A percentile compares a stretch with the other conserved stretches of the same genome.
These are phyloP conservation scores for Pipistrellus nathusii DNA, from an alignment of 2,797 vertebrate genomes.

Conservation along the genomic window DNA sequence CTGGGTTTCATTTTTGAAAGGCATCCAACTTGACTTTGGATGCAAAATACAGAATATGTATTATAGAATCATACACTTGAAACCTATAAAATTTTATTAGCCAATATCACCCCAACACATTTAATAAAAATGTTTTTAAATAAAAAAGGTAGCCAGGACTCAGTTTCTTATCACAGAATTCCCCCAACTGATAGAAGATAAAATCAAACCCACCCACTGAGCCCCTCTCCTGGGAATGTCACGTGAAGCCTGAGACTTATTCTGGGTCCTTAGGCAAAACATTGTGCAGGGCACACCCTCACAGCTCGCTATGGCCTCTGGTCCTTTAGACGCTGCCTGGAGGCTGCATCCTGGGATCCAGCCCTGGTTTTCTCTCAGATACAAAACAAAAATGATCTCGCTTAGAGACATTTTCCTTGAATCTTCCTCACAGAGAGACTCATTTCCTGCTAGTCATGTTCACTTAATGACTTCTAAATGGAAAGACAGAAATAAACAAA, in stretches of 20 bases:
- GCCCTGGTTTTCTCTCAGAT: constrained; percentile 29
- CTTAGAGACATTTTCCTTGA: constrained; percentile 67
- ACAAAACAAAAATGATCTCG: constrained; percentile 59
- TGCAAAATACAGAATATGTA: not conserved
- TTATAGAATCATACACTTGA: not conserved
- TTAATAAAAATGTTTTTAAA: not conserved
- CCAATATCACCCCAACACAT: not conserved
- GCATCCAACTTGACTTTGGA: not conserved
- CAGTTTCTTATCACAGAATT: not conserved
- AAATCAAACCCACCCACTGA: not conserved
- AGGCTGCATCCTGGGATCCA: not conserved
- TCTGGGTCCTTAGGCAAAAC: constrained; percentile 24
- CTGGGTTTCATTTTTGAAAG: constrained; percentile 26
- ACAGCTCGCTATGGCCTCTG: not conserved
- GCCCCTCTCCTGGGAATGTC: not conserved
- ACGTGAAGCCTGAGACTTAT: constrained; percentile 17
- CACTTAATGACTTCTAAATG: constrained; percentile 69
- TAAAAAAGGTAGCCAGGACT: not conserved
- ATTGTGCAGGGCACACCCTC: not conserved
- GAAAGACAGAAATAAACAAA: constrained; percentile 75
- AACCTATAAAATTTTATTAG: not conserved
- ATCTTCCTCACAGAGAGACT: constrained; percentile 57
- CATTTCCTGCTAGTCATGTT: constrained; percentile 76
- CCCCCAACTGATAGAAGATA: not conserved
- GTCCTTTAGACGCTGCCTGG: not conserved